Evolutionary conservation across 1,140 invertebrate species (phyloP).

Genomic region (Globodera rostochiensis): DNA sequence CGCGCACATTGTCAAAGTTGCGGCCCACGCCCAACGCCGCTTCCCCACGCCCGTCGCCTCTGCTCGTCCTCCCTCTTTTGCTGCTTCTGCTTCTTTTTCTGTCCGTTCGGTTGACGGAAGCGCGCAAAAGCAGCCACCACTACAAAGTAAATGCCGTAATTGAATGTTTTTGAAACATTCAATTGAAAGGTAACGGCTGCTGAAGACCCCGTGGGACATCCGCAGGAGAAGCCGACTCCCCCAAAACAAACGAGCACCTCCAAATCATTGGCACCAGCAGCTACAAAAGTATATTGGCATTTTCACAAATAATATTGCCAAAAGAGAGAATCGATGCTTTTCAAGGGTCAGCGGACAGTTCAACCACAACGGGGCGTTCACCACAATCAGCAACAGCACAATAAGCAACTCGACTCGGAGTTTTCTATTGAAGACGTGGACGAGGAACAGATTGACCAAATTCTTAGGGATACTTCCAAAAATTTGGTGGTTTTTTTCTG

Average conservation of each 20-base stretch:
- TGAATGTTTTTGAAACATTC: too few relatives aligned
- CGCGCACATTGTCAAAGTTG: too few relatives aligned
- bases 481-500: constrained; percentile 65
- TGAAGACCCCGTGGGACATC: background rate
- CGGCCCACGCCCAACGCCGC: background rate
- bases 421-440: constrained; percentile 65
- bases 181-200: constrained; percentile 6
- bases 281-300: background rate
- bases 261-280: background rate
- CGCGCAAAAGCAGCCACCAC: constrained; percentile 5
- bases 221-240: background rate
- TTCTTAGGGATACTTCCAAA: constrained; percentile 59
- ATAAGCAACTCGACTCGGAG: constrained; percentile 47
- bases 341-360: constrained; percentile 11
- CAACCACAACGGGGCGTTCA: constrained; percentile 13
- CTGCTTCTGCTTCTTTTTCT: background rate
- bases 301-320: background rate
- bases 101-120: background rate
- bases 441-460: constrained; percentile 65
- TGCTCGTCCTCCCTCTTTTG: background rate
- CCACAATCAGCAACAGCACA: constrained; percentile 9
- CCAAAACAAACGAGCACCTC: background rate
- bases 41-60: background rate
- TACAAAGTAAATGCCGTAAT: background rate
- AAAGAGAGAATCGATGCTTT: background rate